Percentiles rank a stretch among this genome's conserved stretches.
Conservation (phyloP, 2,888 invertebrate genomes). For the Arrhopalites spinosus region DNA sequence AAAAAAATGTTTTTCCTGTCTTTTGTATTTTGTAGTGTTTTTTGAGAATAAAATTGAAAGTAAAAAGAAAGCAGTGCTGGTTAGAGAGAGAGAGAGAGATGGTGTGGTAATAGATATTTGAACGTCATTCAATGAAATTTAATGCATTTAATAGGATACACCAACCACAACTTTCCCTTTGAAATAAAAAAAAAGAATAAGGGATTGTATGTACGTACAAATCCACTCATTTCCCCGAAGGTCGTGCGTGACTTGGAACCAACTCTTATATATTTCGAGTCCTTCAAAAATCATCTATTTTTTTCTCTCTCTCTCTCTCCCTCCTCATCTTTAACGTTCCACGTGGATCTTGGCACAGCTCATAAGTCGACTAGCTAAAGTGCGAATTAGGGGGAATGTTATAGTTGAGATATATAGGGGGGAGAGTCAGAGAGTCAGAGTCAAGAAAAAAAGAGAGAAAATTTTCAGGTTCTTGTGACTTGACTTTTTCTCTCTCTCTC, state of each 20-base stretch:
- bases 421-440: background rate
- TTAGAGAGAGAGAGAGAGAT: background rate
- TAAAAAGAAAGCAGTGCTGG: background rate
- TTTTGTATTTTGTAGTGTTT: no score
- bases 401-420: background rate
- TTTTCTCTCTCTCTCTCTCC: conserved; percentile 12
- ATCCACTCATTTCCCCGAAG: background rate
- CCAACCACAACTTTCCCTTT: no score
- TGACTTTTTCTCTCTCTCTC: no score
- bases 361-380: conserved; percentile 2
- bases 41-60: background rate
- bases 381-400: background rate
- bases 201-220: no score
- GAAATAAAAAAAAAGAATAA: no score
- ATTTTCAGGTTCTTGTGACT: no score
- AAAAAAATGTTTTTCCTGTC: no score
- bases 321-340: background rate
- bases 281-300: background rate
- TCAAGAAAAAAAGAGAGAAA: background rate
- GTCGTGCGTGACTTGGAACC: conserved; percentile 1
- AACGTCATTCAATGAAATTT: no score
- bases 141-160: no score
- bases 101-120: background rate
- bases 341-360: background rate
- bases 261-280: background rate